Base-by-base conservation (phyloP, 2,888 invertebrate genomes). In the Cerastis leucographa region DNA sequence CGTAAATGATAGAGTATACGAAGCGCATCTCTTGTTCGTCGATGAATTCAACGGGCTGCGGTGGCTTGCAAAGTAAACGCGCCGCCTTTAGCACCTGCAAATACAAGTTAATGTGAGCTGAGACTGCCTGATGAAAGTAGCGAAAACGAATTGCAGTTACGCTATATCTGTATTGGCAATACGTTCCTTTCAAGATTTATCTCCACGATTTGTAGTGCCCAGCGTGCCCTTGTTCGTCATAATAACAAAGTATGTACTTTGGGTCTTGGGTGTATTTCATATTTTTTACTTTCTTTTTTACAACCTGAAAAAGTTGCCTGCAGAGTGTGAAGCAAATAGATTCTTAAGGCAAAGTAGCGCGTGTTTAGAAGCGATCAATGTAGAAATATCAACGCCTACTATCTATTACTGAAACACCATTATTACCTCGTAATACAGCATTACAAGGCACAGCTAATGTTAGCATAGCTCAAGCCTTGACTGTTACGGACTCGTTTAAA, bases 21-120 rank as follows among this genome's bases (percentile, higher is more conserved):
- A 97, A 96, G 77, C 98, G 94, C 98, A 98, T 98, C 90, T 98
- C 98, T 75, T 98, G 98, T 87, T 98, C 98, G 89, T 98, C 97
- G 2, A 91, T 91, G 86, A 97, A 97, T 25, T 93, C 88, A 0
- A 97, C 97, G 1, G 91, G 87, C 75, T 94, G 81, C 0, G 97
- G 97, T 1, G 97, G 97, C 44, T 95, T 95, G 85, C 92, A 92
- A 35, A 97, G 93, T 9, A 97, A 93, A 51, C 96, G 91, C 29
- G 97, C 97, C 29, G 97, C 97, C 92, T 97, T 97, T 66, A 97
- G 89, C 5, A 97, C 97, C 96, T 96, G 88, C 0, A 81, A 70
- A 46, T 8, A 22, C 7, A 78, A 44, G 7, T n/a, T 7, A 11
- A 54, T 25, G 4, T 56, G 19, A 46, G 0, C 17, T 19, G 17